Conservation (phyloP, 2,888 invertebrate genomes). For the Ephialtes manifestator region DNA sequence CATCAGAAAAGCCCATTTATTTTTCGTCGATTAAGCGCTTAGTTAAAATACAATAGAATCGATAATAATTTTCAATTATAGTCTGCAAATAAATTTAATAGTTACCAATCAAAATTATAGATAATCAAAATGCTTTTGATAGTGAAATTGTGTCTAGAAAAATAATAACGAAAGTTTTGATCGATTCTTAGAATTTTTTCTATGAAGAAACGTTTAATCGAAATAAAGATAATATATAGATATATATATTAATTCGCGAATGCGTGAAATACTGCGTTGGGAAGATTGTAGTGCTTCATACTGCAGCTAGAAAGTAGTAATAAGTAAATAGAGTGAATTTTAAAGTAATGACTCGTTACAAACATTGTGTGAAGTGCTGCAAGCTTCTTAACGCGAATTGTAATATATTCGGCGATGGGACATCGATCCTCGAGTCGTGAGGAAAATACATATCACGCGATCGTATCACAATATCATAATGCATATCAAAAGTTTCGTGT, state of each 20-base stretch:
- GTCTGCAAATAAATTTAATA: background rate
- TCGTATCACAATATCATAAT: conserved; percentile 44
- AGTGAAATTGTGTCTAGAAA: background rate
- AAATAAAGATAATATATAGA: background rate
- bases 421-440: conserved; percentile 13
- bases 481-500: conserved; percentile 51
- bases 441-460: conserved; percentile 50
- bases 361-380: no score
- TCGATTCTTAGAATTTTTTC: background rate
- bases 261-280: background rate
- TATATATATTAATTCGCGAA: background rate
- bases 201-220: background rate
- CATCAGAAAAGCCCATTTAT: background rate
- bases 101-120: background rate
- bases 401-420: conserved; percentile 8
- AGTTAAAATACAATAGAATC: background rate
- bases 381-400: background rate
- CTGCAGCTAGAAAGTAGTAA: no score
- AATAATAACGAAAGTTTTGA: background rate
- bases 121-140: conserved; percentile 10
- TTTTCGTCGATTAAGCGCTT: background rate
- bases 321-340: no score
- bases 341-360: no score
- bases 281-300: no score
- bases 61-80: background rate